phyloP scores from a whole-genome alignment of 2,888 invertebrate species.

The Hypsopygia costalis region DNA sequence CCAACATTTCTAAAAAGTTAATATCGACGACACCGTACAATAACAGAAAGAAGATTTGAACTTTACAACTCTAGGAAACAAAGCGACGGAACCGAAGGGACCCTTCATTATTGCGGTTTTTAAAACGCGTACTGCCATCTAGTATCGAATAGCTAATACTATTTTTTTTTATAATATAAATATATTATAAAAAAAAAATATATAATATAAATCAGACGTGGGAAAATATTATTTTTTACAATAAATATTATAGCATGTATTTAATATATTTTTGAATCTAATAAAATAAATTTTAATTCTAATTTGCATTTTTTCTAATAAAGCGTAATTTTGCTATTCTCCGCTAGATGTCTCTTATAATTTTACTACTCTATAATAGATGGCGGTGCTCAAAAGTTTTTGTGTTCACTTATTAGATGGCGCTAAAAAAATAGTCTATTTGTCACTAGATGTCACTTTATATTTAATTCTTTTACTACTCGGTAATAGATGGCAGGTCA shows the following conservation, averaged over 20 bases:
- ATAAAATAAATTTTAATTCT: too few relatives aligned
- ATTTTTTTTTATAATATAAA: constrained; percentile 1
- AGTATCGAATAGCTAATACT: constrained; percentile 16
- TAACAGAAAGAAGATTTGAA: too few relatives aligned
- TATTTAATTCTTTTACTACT: constrained; percentile 13
- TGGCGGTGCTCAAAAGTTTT: constrained; percentile 14
- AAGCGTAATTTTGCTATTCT: constrained; percentile 12
- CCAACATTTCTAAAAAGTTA: too few relatives aligned
- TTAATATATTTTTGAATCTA: too few relatives aligned
- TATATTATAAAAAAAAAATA: too few relatives aligned
- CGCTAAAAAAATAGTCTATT: constrained; percentile 9
- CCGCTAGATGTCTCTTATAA: constrained; percentile 21
- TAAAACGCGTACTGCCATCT: constrained; percentile 24
- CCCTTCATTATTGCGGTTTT: too few relatives aligned
- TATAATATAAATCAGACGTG: too few relatives aligned
- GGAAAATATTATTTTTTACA: too few relatives aligned
- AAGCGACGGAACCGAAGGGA: too few relatives aligned
- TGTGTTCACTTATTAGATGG: constrained; percentile 22
- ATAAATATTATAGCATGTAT: too few relatives aligned
- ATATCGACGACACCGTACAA: too few relatives aligned
- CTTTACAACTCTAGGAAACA: too few relatives aligned
- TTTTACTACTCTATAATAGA: constrained; percentile 20
- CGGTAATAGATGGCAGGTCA: constrained; percentile 28
- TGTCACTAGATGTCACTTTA: constrained; percentile 17
- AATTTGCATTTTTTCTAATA: constrained; percentile 1